Percentiles rank a stretch among this genome's conserved stretches.
These are phyloP conservation scores for Sepiola atlantica DNA, from an alignment of 2,888 invertebrate species.

Conservation along the genomic window DNA sequence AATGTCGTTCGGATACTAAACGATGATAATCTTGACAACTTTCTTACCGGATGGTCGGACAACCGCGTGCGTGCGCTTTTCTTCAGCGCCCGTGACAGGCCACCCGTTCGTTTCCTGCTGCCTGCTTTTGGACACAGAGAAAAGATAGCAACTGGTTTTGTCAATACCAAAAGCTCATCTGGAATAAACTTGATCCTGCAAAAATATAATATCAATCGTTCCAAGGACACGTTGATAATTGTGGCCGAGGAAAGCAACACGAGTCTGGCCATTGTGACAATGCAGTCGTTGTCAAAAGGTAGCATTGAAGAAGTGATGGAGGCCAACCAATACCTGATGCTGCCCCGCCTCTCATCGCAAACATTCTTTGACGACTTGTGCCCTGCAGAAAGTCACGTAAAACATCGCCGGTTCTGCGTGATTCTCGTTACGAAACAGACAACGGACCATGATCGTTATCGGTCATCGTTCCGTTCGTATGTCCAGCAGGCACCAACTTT, in stretches of 20 bases:
- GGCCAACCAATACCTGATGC: slow-evolving; percentile 88
- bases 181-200: neutral
- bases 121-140: slow-evolving; percentile 90
- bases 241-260: slow-evolving; percentile 32
- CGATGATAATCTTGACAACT: slow-evolving; percentile 82
- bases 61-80: slow-evolving; percentile 92
- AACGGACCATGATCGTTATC: slow-evolving; percentile 79
- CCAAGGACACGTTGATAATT: neutral
- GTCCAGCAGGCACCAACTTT: slow-evolving; percentile 74
- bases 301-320: slow-evolving; percentile 91
- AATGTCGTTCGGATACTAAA: slow-evolving; percentile 61
- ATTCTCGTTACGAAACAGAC: slow-evolving; percentile 83
- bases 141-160: slow-evolving; percentile 87
- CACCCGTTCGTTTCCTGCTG: slow-evolving; percentile 89
- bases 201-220: slow-evolving; percentile 7
- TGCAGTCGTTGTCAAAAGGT: slow-evolving; percentile 90
- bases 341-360: slow-evolving; percentile 95
- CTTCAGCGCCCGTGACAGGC: slow-evolving; percentile 81
- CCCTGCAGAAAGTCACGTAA: slow-evolving; percentile 79
- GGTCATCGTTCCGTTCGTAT: slow-evolving; percentile 83
- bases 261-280: slow-evolving; percentile 71
- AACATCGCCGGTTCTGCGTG: slow-evolving; percentile 79
- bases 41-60: slow-evolving; percentile 91
- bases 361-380: slow-evolving; percentile 87
- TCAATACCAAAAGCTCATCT: slow-evolving; percentile 53